phyloP scores from a whole-genome alignment of 1,140 invertebrate genomes.

The Bombyx mandarina region DNA sequence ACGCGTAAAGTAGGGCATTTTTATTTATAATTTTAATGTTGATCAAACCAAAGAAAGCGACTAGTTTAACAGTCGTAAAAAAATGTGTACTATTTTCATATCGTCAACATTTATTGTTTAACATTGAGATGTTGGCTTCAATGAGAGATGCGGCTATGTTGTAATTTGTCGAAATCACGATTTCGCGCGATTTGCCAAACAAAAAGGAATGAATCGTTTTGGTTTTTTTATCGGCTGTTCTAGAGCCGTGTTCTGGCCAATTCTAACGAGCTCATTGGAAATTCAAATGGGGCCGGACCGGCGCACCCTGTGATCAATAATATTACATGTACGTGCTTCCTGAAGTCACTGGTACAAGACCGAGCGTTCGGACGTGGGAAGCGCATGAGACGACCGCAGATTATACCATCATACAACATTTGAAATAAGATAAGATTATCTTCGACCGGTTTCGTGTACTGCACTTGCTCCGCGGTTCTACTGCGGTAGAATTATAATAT shows the following conservation, averaged over 20 bases:
- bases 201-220: slow-evolving; percentile 21
- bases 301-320: slow-evolving; percentile 64
- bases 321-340: slow-evolving; percentile 66
- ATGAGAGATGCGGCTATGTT: too few species aligned
- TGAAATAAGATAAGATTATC: not conserved
- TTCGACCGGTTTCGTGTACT: not conserved
- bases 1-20: too few species aligned
- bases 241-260: slow-evolving; percentile 36
- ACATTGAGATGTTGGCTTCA: too few species aligned
- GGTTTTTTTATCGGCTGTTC: slow-evolving; percentile 54
- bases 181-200: slow-evolving; percentile 43
- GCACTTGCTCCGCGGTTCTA: not conserved
- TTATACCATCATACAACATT: not conserved
- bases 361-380: slow-evolving; percentile 9
- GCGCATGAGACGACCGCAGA: slow-evolving; percentile 1
- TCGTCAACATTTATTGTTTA: too few species aligned
- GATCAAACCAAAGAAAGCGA: too few species aligned
- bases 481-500: not conserved
- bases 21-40: too few species aligned
- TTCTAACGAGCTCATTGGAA: slow-evolving; percentile 67
- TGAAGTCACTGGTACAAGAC: slow-evolving; percentile 30
- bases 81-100: too few species aligned
- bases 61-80: too few species aligned
- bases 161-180: slow-evolving; percentile 11
- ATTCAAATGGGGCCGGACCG: slow-evolving; percentile 61